Percentiles rank a stretch among this genome's conserved stretches.
These are phyloP conservation scores for Oncorhynchus nerka DNA, from an alignment of 2,113 vertebrate species.

Conservation along the genomic window DNA sequence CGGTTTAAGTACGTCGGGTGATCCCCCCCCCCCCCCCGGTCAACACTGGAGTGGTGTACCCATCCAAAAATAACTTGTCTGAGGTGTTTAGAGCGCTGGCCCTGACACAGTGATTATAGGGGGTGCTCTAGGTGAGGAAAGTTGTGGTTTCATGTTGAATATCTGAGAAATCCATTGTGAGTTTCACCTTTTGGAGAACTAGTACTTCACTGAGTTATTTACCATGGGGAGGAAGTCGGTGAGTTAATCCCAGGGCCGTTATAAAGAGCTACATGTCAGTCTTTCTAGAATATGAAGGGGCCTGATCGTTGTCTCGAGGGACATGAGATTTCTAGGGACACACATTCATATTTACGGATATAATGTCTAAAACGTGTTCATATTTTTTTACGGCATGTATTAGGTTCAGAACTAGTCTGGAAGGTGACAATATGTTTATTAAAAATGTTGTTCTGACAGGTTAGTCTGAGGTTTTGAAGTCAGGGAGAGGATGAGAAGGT, in stretches of 20 bases:
- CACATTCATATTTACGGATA: neutral
- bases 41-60: slow-evolving; percentile 55
- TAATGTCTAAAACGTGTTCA: neutral
- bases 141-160: slow-evolving; percentile 65
- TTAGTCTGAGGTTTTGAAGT: neutral
- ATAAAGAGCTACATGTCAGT: slow-evolving; percentile 49
- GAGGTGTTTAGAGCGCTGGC: slow-evolving; percentile 58
- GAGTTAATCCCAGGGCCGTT: slow-evolving; percentile 36
- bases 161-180: slow-evolving; percentile 73
- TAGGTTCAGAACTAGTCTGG: neutral
- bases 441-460: neutral
- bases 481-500: slow-evolving; percentile 17
- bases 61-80: slow-evolving; percentile 73
- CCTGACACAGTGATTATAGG: slow-evolving; percentile 71
- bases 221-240: slow-evolving; percentile 52
- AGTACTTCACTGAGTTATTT: slow-evolving; percentile 63
- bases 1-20: slow-evolving; percentile 43
- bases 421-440: slow-evolving; percentile 10
- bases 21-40: slow-evolving; percentile 21
- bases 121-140: slow-evolving; percentile 68
- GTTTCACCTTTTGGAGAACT: slow-evolving; percentile 55
- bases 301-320: slow-evolving; percentile 8
- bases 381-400: slow-evolving; percentile 9
- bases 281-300: slow-evolving; percentile 9
- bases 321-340: neutral